These are phyloP conservation scores for Champsocephalus gunnari DNA, from an alignment of 2,797 vertebrate genomes.

Conservation along the genomic window DNA sequence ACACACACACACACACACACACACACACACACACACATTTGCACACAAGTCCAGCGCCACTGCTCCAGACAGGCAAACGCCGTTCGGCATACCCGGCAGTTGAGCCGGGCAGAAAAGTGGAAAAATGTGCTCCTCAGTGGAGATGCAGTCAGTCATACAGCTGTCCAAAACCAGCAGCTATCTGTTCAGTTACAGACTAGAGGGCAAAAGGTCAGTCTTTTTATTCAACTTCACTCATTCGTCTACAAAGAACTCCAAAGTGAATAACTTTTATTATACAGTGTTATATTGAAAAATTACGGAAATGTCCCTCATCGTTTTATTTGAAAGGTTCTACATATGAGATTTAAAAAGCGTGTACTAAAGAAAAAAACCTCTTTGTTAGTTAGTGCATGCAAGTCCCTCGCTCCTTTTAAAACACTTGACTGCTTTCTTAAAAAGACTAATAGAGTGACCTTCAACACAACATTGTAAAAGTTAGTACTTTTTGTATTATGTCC, in stretches of 20 bases:
- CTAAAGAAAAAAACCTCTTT: no score
- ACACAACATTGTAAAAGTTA: neutral
- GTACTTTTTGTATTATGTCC: no score
- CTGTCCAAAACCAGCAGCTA: slow-evolving; percentile 80
- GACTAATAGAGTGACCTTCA: neutral
- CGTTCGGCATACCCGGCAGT: slow-evolving; percentile 71
- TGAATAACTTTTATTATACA: slow-evolving; percentile 47
- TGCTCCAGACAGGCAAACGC: slow-evolving; percentile 78
- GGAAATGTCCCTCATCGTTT: neutral
- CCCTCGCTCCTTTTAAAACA: no score
- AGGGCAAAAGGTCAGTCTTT: slow-evolving; percentile 79
- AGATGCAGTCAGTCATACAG: slow-evolving; percentile 83
- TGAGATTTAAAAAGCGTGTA: no score
- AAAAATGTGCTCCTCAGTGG: slow-evolving; percentile 82
- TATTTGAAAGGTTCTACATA: neutral
- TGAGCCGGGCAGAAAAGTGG: slow-evolving; percentile 77
- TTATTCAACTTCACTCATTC: slow-evolving; percentile 75
- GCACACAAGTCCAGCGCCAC: slow-evolving; percentile 74
- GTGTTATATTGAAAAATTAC: slow-evolving; percentile 38
- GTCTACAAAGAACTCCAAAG: slow-evolving; percentile 62
- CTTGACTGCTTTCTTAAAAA: no score
- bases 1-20: slow-evolving; percentile 58
- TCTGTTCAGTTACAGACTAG: slow-evolving; percentile 73
- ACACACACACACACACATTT: slow-evolving; percentile 29
- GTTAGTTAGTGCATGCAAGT: no score